Evolutionary conservation across 2,797 vertebrate genomes (phyloP).

Genomic region (Babyrousa celebensis): DNA sequence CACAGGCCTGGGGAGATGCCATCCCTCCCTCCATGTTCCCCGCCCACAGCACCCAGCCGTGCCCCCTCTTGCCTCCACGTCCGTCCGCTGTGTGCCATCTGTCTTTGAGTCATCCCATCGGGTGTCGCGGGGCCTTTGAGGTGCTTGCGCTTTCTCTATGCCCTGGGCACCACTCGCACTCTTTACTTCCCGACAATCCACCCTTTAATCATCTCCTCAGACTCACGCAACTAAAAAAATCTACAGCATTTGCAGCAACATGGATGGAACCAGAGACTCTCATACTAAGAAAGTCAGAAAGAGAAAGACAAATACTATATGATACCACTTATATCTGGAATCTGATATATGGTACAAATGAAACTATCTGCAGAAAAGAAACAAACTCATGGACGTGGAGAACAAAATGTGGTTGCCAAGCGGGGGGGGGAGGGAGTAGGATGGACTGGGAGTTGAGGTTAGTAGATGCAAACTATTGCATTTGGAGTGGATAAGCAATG

Average conservation of each 20-base stretch:
- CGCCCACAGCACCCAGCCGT: not conserved
- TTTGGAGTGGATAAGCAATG: no score
- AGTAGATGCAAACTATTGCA: no score
- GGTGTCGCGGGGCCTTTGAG: slow-evolving; percentile 6
- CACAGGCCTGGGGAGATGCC: fast-evolving
- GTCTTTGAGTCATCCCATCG: not conserved
- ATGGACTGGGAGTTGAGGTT: no score
- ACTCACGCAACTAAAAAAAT: slow-evolving; percentile 13
- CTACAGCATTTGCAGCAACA: not conserved
- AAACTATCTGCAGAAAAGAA: no score
- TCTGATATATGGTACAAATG: no score
- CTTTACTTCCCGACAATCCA: slow-evolving; percentile 21
- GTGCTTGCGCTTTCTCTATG: not conserved
- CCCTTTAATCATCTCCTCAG: slow-evolving; percentile 70
- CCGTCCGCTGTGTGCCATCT: fast-evolving
- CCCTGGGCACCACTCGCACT: not conserved
- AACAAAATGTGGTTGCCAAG: no score
- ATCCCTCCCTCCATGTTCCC: not conserved
- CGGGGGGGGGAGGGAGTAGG: no score
- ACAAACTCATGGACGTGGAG: no score
- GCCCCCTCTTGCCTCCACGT: fast-evolving
- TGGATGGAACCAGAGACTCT: no score
- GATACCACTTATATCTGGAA: no score
- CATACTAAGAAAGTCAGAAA: no score
- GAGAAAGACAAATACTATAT: no score